Conservation (phyloP, 2,113 vertebrate species). For the Centropus unirufus region DNA sequence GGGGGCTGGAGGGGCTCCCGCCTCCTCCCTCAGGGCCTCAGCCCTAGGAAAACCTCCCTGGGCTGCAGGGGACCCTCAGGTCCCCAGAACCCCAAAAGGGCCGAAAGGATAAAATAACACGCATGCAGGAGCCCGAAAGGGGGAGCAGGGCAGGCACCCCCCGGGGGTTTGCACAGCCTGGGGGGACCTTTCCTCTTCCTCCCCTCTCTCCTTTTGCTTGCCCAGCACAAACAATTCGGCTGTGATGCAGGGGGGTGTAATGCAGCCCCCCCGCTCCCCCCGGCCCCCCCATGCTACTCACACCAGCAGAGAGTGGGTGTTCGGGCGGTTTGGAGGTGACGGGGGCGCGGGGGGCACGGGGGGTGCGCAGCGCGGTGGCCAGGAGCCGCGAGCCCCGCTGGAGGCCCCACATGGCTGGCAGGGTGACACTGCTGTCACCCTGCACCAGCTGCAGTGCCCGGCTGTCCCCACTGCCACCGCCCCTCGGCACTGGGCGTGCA, state of each 20-base stretch:
- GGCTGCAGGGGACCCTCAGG: not conserved
- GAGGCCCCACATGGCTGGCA: conserved; percentile 56
- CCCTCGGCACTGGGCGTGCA: not conserved
- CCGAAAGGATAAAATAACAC: not conserved
- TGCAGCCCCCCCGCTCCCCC: accelerated
- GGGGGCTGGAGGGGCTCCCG: not conserved
- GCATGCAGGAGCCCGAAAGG: not conserved
- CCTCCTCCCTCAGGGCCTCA: not conserved
- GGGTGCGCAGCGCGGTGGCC: not conserved
- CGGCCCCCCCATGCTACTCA: conserved; percentile 43
- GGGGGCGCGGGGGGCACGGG: not conserved
- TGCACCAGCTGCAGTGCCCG: not conserved
- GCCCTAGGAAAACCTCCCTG: not conserved
- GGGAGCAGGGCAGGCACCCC: not conserved
- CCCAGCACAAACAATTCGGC: too few relatives aligned
- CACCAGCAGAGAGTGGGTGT: not conserved
- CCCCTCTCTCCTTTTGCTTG: not conserved
- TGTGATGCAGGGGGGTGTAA: accelerated
- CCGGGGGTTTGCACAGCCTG: accelerated
- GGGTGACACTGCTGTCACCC: too few relatives aligned
- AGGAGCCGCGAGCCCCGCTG: conserved; percentile 44
- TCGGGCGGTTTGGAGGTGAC: not conserved
- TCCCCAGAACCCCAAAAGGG: not conserved
- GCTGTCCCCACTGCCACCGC: not conserved
- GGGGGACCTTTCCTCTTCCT: not conserved